Evolutionary conservation across 2,888 invertebrate species (phyloP).

Genomic region (Abrostola triplasia): DNA sequence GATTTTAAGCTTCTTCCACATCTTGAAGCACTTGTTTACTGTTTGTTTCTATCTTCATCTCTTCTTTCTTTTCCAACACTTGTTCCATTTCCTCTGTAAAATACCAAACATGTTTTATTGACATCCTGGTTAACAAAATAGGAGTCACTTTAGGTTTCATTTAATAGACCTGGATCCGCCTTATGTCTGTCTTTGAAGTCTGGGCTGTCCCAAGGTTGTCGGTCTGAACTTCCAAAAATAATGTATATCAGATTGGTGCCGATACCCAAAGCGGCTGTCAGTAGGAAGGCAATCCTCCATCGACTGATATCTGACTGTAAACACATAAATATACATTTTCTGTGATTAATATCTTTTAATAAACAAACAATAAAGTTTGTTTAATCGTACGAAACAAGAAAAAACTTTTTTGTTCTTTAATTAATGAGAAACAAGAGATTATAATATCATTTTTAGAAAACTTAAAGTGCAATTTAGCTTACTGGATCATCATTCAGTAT

Average conservation of each 20-base stretch:
- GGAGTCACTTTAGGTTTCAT: too few relatives aligned
- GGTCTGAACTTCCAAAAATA: slow-evolving; percentile 89
- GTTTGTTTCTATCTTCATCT: slow-evolving; percentile 48
- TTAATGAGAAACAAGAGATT: too few relatives aligned
- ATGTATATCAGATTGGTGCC: slow-evolving; percentile 90
- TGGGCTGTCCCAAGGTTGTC: slow-evolving; percentile 93
- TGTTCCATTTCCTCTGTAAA: slow-evolving; percentile 76
- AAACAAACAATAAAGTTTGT: too few relatives aligned
- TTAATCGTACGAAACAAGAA: too few relatives aligned
- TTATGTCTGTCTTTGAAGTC: slow-evolving; percentile 65
- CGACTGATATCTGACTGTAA: slow-evolving; percentile 88
- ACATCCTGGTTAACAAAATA: too few relatives aligned
- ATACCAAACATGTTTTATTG: slow-evolving; percentile 7
- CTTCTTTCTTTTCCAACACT: slow-evolving; percentile 54
- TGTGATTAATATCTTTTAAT: too few relatives aligned
- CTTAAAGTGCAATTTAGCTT: slow-evolving; percentile 39
- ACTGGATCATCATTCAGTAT: slow-evolving; percentile 89
- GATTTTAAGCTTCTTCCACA: neutral
- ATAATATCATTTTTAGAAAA: too few relatives aligned
- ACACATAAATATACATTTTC: too few relatives aligned
- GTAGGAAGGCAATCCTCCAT: slow-evolving; percentile 92
- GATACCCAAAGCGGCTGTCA: slow-evolving; percentile 90
- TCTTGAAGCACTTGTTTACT: slow-evolving; percentile 7
- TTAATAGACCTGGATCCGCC: slow-evolving; percentile 75
- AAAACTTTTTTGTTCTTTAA: too few relatives aligned